These are phyloP conservation scores for Akabosia matsudoensis DNA, from an alignment of 1,140 invertebrate genomes.

Conservation along the genomic window DNA sequence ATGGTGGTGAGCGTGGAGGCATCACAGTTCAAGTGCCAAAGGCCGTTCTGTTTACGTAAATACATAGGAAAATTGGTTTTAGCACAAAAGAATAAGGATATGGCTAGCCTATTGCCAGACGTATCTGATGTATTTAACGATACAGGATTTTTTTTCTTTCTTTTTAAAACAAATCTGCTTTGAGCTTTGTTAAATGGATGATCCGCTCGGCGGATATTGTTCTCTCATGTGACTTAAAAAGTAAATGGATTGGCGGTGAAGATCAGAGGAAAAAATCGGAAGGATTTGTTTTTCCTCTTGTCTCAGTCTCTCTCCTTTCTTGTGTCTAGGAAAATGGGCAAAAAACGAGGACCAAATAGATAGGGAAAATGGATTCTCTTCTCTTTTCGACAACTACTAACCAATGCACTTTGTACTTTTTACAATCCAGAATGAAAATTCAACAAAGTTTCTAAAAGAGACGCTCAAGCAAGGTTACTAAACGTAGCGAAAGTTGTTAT, in stretches of 20 bases:
- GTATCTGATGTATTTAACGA: too few species aligned
- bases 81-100: too few species aligned
- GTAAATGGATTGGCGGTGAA: conserved; percentile 22
- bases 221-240: background rate
- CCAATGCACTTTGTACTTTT: background rate
- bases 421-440: background rate
- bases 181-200: background rate
- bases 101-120: too few species aligned
- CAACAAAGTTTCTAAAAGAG: too few species aligned
- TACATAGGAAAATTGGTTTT: too few species aligned
- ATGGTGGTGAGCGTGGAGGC: too few species aligned
- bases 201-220: background rate
- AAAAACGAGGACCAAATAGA: background rate
- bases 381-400: background rate
- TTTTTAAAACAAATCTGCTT: background rate
- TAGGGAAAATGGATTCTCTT: background rate
- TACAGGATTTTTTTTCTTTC: too few species aligned
- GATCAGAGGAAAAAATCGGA: conserved; percentile 11
- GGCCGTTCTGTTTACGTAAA: background rate
- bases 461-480: too few species aligned
- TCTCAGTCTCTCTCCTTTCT: background rate
- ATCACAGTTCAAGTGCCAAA: background rate
- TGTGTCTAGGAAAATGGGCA: background rate
- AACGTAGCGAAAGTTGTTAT: too few species aligned
- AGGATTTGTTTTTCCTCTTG: conserved; percentile 2